These are phyloP conservation scores for Istiophorus platypterus DNA, from an alignment of 2,113 vertebrate species.

Conservation along the genomic window DNA sequence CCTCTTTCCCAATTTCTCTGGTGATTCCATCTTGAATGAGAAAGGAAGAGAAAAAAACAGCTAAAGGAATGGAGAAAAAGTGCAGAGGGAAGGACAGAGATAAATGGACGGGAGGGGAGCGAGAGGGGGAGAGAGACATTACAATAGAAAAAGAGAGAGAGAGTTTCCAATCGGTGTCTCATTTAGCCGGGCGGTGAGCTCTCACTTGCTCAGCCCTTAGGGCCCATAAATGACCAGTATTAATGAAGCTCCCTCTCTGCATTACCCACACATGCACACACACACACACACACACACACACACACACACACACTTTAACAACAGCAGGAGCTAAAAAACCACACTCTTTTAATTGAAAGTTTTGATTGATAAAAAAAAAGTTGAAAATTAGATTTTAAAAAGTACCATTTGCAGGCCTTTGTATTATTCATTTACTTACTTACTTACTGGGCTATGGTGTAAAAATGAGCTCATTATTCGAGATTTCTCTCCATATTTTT, in stretches of 20 bases:
- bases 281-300: conserved; percentile 8
- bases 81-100: conserved; percentile 29
- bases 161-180: conserved; percentile 51
- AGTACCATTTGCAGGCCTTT: not conserved
- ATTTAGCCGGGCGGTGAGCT: conserved; percentile 35
- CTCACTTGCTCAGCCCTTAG: conserved; percentile 56
- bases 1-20: not conserved
- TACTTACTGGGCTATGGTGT: no score
- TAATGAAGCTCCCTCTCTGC: conserved; percentile 54
- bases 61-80: conserved; percentile 20
- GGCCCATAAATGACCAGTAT: conserved; percentile 50
- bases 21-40: conserved; percentile 8
- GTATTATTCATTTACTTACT: not conserved
- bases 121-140: conserved; percentile 23
- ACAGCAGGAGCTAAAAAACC: not conserved
- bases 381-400: not conserved
- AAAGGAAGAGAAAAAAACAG: not conserved
- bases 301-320: not conserved
- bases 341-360: not conserved
- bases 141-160: not conserved
- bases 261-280: conserved; percentile 34
- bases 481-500: not conserved
- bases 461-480: not conserved
- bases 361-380: not conserved
- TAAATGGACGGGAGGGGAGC: conserved; percentile 13